Evolutionary conservation across 2,888 invertebrate species (phyloP), one percentile per base, ranked within the genome.

Genomic region (Mechanitis messenoides): DNA sequence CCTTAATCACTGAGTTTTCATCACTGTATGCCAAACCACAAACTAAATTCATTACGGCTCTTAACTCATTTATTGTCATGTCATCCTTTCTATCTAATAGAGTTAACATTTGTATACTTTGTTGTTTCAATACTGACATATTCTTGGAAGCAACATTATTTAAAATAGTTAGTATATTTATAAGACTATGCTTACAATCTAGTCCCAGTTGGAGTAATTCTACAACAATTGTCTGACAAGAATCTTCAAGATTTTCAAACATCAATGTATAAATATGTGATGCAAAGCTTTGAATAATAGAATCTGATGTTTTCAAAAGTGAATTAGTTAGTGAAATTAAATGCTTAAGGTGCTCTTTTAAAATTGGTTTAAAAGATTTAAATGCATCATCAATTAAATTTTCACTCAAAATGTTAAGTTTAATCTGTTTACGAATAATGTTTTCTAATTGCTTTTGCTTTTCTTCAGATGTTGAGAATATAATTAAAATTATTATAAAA

Each of bases 51-150:
- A 96, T 95, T 11, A 96, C 91, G 57, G 93, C 92, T 59, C 94
- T 92, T 31, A 95, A 93, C 87, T 96, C 95, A 63, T 91, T 89
- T 47, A 96, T 81, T 33, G 92, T 91, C 81, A 96, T 92, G 62
- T 93, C 92, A 76, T 95, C 94, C 59, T 95, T 86, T 80, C 94
- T 94, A 76, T 97, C 96, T 20, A 97, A 81, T 45, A 96, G 79
- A 53, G 92, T 91, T 80, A 94, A 85, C 77, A 93, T 85, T 73
- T 92, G 91, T 35, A 91, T 75, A 66, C 92, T 91, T 71, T 93
- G 93, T n/a, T 90, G 85, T 71, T 92, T 91, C 45, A 93, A 75
- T 65, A 88, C 75, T 11, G 80, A 73, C 69, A 87, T 84, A 63
- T 91, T 81, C 69, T 82, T 83, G 20, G 70, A 66, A 60, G 87